These are phyloP conservation scores for Atlantisia rogersi DNA, from an alignment of 2,113 vertebrate species.

Conservation along the genomic window DNA sequence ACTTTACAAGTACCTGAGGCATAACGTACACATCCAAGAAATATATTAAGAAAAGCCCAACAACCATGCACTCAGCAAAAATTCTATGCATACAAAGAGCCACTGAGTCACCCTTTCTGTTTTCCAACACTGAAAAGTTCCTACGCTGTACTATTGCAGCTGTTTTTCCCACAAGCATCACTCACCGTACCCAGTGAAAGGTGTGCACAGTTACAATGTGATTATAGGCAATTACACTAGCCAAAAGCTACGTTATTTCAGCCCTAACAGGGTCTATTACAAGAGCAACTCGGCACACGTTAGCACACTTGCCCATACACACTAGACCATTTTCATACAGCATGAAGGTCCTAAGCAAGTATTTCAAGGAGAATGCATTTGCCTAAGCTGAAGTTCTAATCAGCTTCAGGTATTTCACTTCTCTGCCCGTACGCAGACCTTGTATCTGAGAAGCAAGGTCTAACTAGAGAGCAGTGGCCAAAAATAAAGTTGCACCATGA, in stretches of 20 bases:
- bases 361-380: not conserved
- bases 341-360: fast-evolving
- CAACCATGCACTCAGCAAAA: not conserved
- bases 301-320: not conserved
- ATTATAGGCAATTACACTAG: not conserved
- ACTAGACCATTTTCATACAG: fast-evolving
- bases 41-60: not conserved
- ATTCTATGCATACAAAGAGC: fast-evolving
- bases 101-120: not conserved
- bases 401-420: not conserved
- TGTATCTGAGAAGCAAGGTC: fast-evolving
- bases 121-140: not conserved
- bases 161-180: not conserved
- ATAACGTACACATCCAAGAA: not conserved
- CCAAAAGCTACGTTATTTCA: not conserved
- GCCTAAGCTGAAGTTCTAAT: not conserved
- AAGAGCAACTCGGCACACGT: not conserved
- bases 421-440: not conserved
- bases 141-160: fast-evolving
- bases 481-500: not conserved
- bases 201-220: fast-evolving
- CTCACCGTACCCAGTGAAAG: not conserved
- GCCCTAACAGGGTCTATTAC: fast-evolving
- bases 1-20: not conserved
- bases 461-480: not conserved